A percentile compares a stretch with the other conserved stretches of the same genome.
Evolutionary conservation across 2,797 vertebrate genomes (phyloP).

Genomic region (Chaetophractus vellerosus): DNA sequence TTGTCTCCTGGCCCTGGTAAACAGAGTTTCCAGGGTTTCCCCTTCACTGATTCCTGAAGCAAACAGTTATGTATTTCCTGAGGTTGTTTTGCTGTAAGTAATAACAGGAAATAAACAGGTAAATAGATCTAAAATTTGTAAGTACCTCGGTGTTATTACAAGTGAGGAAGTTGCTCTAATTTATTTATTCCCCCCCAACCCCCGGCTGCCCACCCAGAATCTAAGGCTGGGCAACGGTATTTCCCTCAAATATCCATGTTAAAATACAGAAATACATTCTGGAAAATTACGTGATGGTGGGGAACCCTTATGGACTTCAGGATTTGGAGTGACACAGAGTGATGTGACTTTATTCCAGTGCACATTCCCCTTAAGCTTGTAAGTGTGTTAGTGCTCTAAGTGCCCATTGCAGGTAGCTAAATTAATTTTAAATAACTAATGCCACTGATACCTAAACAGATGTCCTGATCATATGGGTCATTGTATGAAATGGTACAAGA

Average conservation of each 20-base stretch:
- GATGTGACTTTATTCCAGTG: not conserved
- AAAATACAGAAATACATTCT: not conserved
- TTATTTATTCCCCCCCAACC: not conserved
- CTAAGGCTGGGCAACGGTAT: not conserved
- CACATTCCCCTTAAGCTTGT: not conserved
- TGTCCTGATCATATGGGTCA: conserved; percentile 21
- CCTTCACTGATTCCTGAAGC: not conserved
- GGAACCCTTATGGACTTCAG: not conserved
- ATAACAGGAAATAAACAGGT: conserved; percentile 59
- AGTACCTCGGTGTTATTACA: conserved; percentile 50
- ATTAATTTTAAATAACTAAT: conserved; percentile 62
- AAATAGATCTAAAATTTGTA: conserved; percentile 50
- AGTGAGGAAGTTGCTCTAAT: not conserved
- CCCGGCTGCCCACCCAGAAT: not conserved
- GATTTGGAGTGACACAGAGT: not conserved
- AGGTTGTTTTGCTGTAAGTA: conserved; percentile 56
- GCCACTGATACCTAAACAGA: not conserved
- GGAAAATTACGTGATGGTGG: conserved; percentile 18
- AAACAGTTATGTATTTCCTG: conserved; percentile 54
- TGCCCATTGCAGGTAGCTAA: not conserved
- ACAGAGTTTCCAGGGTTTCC: conserved; percentile 29
- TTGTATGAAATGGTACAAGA: conserved; percentile 60
- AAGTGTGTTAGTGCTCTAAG: not conserved
- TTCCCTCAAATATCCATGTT: not conserved
- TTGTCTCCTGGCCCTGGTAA: conserved; percentile 7